Conservation (phyloP, 2,888 invertebrate species). For the Eubasilissa splendida region DNA sequence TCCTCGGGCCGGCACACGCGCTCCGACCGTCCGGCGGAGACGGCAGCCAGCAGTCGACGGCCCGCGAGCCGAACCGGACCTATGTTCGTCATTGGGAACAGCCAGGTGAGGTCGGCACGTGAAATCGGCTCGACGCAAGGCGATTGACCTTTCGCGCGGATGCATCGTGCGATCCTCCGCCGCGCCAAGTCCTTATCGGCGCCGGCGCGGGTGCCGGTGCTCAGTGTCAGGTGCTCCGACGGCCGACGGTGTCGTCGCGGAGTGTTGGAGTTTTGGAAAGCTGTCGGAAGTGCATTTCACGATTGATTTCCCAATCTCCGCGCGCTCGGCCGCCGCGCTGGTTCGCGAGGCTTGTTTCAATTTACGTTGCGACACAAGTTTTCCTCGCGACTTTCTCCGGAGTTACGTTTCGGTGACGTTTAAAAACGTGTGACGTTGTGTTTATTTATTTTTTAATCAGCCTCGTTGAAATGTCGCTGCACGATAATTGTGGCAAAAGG, state of each 20-base stretch:
- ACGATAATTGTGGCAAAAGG: background rate
- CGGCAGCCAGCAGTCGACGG: background rate
- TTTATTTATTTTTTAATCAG: background rate
- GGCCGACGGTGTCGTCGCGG: background rate
- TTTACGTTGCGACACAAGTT: constrained; percentile 11
- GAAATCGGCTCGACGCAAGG: constrained; percentile 52
- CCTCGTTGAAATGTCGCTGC: constrained; percentile 5
- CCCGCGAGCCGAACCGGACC: constrained; percentile 48
- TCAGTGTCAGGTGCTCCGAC: background rate
- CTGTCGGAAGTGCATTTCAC: constrained; percentile 20
- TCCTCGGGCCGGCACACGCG: background rate
- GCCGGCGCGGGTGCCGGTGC: background rate
- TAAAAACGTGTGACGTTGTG: constrained; percentile 3
- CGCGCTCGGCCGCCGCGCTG: background rate
- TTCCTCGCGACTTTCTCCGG: constrained; percentile 6
- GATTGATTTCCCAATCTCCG: constrained; percentile 14
- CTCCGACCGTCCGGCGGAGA: constrained; percentile 10
- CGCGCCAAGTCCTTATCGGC: constrained; percentile 23
- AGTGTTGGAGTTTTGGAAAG: constrained; percentile 17
- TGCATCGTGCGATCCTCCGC: constrained; percentile 40
- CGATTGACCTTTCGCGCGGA: constrained; percentile 52
- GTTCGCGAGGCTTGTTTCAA: background rate
- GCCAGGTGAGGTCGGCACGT: constrained; percentile 54
- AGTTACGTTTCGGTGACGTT: constrained; percentile 22
- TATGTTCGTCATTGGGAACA: constrained; percentile 49